phyloP scores from a whole-genome alignment of 2,888 invertebrate species.

The Thymelicus sylvestris region DNA sequence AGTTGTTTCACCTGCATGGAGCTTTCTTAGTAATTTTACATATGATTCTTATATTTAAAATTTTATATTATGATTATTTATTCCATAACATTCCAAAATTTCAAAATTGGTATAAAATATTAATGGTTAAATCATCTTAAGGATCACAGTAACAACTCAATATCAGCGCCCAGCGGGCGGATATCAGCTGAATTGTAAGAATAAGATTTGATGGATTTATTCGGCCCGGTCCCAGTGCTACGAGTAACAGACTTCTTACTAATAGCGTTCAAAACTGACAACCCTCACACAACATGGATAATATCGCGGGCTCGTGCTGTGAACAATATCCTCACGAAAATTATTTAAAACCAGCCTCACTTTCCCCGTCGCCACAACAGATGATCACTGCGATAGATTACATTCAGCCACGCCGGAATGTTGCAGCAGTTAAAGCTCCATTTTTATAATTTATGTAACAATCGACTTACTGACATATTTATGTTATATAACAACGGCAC shows the following conservation, averaged over 20 bases:
- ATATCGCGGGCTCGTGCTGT: slow-evolving; percentile 64
- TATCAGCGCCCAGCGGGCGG: too few relatives aligned
- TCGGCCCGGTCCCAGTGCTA: too few relatives aligned
- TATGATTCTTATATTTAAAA: too few relatives aligned
- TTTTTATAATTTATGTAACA: slow-evolving; percentile 31
- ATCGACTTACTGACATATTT: slow-evolving; percentile 30
- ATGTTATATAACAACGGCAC: slow-evolving; percentile 13
- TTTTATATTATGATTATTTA: too few relatives aligned
- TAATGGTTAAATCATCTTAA: too few relatives aligned
- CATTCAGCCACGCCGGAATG: slow-evolving; percentile 42
- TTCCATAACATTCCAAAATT: too few relatives aligned
- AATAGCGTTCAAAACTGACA: slow-evolving; percentile 1
- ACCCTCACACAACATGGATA: slow-evolving; percentile 36
- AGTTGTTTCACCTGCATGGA: background rate
- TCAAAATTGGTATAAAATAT: too few relatives aligned
- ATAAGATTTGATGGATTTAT: too few relatives aligned
- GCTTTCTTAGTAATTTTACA: background rate
- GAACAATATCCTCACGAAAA: slow-evolving; percentile 80
- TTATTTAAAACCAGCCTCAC: slow-evolving; percentile 73
- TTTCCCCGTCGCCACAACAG: slow-evolving; percentile 66
- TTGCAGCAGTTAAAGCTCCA: slow-evolving; percentile 18
- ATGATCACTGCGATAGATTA: slow-evolving; percentile 58
- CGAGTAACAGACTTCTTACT: too few relatives aligned
- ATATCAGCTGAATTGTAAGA: too few relatives aligned
- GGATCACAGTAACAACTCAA: too few relatives aligned